Base-by-base conservation (phyloP, 1,140 invertebrate species). In the Saccostrea echinata region DNA sequence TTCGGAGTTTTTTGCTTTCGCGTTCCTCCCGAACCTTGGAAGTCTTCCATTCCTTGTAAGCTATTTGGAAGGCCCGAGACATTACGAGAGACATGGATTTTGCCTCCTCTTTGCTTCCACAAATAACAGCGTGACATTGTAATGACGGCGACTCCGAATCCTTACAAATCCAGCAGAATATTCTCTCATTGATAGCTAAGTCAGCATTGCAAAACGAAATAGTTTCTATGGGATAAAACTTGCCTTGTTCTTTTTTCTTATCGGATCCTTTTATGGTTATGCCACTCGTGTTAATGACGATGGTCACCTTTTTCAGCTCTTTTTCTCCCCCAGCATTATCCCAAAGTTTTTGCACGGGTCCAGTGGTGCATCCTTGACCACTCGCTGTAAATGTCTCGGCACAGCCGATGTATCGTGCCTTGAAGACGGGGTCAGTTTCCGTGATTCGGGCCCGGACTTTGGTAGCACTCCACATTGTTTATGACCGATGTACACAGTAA, bases 81-180 rank as follows among this genome's bases (percentile, higher is more conserved):
- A 94, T 76, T 33, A 93, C 92, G 16, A 93, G 43, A 11, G 93
- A 89, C 92, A 94, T 93, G 1, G 91, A 86, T 43, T 92, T 90
- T 0, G 93, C 92, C 53, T 91, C 92, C 80, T 93, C 93, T 4
- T 61, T 71, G 18, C 81, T 91, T 61, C 90, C 92, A 83, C 93
- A 94, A 53, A 94, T 61, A 0, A 93, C 92, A 24, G 92, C 93
- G 84, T 93, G 91, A 88, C 90, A 91, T 64, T 91, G 52, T 57
- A 93, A 85, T 21, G 84, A 85, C 1, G 88, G 87, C 3, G 68
- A 83, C 0, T 86, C 87, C 0, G 86, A 53, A 13, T 88, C 83
- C n/a, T 90, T 89, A 81, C 84, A 91, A 81, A 94, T 93, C 93
- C 93, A 94, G 33, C 91, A 91, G 81, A 94, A 93, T 51, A 94